Percentiles rank a stretch among this genome's conserved stretches.
phyloP scores from a whole-genome alignment of 2,113 vertebrate species.

The Caloenas nicobarica region DNA sequence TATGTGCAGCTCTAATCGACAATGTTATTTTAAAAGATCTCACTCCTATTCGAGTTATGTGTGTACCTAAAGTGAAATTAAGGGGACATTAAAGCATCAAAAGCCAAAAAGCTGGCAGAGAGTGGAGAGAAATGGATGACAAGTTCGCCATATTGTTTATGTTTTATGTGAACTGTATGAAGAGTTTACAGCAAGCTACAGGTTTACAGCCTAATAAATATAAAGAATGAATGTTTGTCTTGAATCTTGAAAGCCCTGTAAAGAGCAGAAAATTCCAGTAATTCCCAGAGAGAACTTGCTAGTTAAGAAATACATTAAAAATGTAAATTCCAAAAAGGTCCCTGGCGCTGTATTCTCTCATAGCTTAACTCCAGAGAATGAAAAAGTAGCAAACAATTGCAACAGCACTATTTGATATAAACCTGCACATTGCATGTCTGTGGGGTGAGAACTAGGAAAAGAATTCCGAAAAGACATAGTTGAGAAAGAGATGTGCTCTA shows the following conservation, averaged over 20 bases:
- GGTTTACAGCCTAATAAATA: background rate
- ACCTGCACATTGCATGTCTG: background rate
- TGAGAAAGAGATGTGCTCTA: background rate
- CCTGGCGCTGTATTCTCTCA: background rate
- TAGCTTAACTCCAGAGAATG: background rate
- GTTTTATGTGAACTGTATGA: background rate
- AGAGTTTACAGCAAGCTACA: background rate
- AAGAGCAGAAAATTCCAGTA: background rate
- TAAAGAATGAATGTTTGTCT: background rate
- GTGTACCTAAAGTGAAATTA: background rate
- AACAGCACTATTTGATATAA: background rate
- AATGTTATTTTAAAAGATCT: background rate
- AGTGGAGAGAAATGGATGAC: background rate
- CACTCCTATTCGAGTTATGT: background rate
- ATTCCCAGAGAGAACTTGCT: background rate
- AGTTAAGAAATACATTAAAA: background rate
- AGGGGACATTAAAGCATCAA: background rate
- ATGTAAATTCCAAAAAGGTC: background rate
- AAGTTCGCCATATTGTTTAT: background rate
- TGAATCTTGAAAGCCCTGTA: background rate
- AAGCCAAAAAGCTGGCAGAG: background rate
- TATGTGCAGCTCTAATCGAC: background rate
- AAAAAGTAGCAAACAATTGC: background rate
- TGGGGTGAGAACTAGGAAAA: background rate
- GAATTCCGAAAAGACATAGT: background rate